Evolutionary conservation across 2,113 vertebrate species (phyloP), one percentile per base, ranked within the genome.

Genomic region (Carassius carassius): DNA sequence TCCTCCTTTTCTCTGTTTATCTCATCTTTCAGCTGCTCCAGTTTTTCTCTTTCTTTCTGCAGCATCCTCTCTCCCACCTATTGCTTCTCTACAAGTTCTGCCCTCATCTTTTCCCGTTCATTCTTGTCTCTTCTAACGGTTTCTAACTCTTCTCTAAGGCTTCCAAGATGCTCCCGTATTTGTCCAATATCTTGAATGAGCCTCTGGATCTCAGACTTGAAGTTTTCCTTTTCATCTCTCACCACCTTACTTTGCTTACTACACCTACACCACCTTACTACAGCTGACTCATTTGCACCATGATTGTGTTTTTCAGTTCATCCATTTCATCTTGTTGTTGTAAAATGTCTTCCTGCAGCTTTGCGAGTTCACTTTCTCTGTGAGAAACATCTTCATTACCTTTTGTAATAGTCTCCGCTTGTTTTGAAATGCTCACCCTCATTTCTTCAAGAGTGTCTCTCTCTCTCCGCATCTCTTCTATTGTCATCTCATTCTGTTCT

Each of bases 21-120:
- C 49, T 90, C 89, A 32, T 83, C 63, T 73, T 86, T 93, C 29
- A 91, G 54, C 3, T 89, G 13, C 32, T 91, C 89, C 72, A 91
- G 74, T 84, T 93, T 89, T 77, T n/a, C 47, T 35, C 85, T 87
- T 77, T 91, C 80, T 84, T 74, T 90, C 84, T 89, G 87, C 4
- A 32, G 56, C 8, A 11, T 51, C 12, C 76, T 88, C 65, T 89
- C 70, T 44, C 89, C 10, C 5, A 89, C 81, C 0, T 89, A 11
- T 83, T 83, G 89, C 37, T 91, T 51, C 16, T 19, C 82, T 51
- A 86, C 14, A 3, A 87, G 54, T 12, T 73, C 77, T 14, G 84
- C 81, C 5, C 10, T 86, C 79, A 84, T 67, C 32, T 17, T 1
- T 4, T 88, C 84, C 25, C 86, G 79, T 5, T 85, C 25, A 9